A percentile compares a stretch with the other conserved stretches of the same genome.
Conservation (phyloP, 2,113 vertebrate genomes). For the Trematocara macrostoma region DNA sequence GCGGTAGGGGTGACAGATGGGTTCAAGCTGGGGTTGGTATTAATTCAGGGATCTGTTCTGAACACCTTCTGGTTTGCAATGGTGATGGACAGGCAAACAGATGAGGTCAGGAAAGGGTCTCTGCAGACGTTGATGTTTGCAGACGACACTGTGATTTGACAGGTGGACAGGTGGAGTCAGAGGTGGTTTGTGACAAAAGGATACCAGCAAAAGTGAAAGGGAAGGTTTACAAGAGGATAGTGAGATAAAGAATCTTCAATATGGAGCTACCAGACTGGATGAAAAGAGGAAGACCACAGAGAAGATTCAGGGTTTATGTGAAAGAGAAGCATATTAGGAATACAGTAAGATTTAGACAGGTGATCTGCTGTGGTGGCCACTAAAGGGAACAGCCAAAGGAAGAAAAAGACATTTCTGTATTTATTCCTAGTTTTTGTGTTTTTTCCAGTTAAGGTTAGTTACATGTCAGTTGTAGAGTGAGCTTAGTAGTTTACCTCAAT, state of each 20-base stretch:
- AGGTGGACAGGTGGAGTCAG: background rate
- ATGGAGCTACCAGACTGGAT: background rate
- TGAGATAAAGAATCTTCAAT: background rate
- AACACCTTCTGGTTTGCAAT: background rate
- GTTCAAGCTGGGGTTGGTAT: background rate
- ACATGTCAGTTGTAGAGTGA: background rate
- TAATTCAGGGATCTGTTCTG: background rate
- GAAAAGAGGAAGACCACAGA: background rate
- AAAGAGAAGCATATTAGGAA: background rate
- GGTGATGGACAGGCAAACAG: background rate
- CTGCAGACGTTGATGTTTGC: background rate
- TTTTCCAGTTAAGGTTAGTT: background rate
- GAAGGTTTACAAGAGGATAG: background rate
- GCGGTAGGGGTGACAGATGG: fast-evolving
- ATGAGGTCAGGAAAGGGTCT: background rate
- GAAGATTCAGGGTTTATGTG: background rate
- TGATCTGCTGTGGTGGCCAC: background rate
- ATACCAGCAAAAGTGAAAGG: background rate
- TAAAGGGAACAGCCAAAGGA: background rate
- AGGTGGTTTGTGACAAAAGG: background rate
- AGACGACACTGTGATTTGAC: background rate
- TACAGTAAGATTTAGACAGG: background rate
- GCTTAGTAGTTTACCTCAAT: background rate
- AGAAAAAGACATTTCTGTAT: background rate
- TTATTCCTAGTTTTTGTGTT: background rate